Evolutionary conservation across 2,797 vertebrate genomes (phyloP), one percentile per base, ranked within the genome.

Genomic region (Macropodus opercularis): DNA sequence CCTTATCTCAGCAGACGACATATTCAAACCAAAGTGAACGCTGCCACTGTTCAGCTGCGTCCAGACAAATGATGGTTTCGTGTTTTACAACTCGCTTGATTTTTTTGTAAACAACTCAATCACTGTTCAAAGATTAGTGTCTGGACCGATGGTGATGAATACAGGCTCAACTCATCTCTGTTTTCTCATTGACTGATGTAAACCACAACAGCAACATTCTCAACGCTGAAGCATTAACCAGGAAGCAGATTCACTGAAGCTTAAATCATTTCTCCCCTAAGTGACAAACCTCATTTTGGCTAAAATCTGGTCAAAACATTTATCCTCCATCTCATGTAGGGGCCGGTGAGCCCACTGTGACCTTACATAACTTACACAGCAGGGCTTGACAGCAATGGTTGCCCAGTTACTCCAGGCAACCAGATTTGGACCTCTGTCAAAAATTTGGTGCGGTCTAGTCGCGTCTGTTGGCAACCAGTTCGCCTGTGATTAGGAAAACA

Each of bases 381-480:
- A 42, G 64, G 56, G 43, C 62, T 17, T 32, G 62, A 74, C 50
- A 54, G 23, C 49, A 66, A 50, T 26, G 3, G 44, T 72, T 63
- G 63, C 49, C 53, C 11, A 1, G 58, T 73, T 77, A 55, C 82
- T 53, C 57, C 43, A 42, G 72, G 73, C 66, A 76, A 72, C 77
- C 53, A 68, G 51, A 86, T 78, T 83, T 86, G 79, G 83, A 84
- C 58, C 48, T 23, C 51, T 58, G 71, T 83, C 80, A 85, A 81
- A 56, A 48, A 62, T 78, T 82, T 72, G 35, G 58, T 72, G 59
- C 38, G 15, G 77, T 75, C 69, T 78, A 51, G 75, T 80, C 27
- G 14, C 54, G 43, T 73, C 46, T 64, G 67, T 53, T 76, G 73
- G 68, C 78, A 75, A 47, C 59, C 57, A 32, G 56, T 73, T 47